Base-by-base conservation (phyloP, 2,888 invertebrate species). In the Marasmarcha lunaedactyla region DNA sequence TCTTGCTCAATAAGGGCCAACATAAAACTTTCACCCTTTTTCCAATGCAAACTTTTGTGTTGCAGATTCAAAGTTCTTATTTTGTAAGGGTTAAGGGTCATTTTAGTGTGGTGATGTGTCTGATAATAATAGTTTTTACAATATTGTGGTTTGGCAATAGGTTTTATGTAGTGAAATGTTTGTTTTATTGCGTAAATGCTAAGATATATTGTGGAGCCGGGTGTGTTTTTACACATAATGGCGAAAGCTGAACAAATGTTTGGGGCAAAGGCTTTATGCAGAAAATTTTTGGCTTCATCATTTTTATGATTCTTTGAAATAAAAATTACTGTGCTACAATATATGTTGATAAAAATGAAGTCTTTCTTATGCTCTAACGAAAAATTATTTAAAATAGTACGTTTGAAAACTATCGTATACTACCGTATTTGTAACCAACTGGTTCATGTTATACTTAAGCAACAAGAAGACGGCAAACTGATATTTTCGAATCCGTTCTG, bases 21-120 rank as follows among this genome's bases (percentile, higher is more conserved):
- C 50, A 63, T 66, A 66, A 68, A 65, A 61, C 57, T 56, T 55
- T 55, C 52, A 50, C 43, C 45, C 53, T 30, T 30, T 30, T 11
- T n/a, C n/a, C 30, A n/a, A 4, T 30, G 9, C 4, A 3, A 20
- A 20, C 20, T 5, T 20, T 20, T 3, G 10, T n/a, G 4, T 30
- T 30, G 2, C 30, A 30, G n/a, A 9, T 7, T 7, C 30, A 2
- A n/a, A 7, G 4, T 30, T n/a, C 30, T 10, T 30, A 30, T 7
- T 9, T 5, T 11, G 30, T 30, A 9, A n/a, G 4, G 4, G 10
- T n/a, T 30, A 30, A 30, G 10, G 30, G 30, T n/a, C 10, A 30
- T 9, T 30, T n/a, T 30, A 2, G 30, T n/a, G 9, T 30, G 30
- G 4, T 30, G 4, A 2, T 7, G 11, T 11, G 30, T 30, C 2